These are phyloP conservation scores for Leptestheria dahalacensis DNA, from an alignment of 1,140 invertebrate genomes.

Conservation along the genomic window DNA sequence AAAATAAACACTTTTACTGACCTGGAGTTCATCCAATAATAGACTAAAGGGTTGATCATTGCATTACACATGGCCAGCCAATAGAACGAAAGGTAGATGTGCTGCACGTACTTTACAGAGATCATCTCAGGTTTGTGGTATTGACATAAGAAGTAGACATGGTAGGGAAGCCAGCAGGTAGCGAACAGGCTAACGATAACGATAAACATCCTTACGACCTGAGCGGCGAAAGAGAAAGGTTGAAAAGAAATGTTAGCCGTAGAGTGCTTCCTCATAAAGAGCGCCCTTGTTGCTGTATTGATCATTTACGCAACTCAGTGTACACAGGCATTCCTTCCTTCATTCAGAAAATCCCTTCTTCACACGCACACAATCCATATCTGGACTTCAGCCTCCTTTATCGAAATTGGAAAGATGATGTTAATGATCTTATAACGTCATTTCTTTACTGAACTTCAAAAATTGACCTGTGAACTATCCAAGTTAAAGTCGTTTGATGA, in stretches of 20 bases:
- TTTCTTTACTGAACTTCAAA: no score
- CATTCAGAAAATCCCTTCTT: no score
- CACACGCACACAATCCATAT: no score
- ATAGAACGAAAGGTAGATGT: constrained; percentile 61
- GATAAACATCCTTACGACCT: constrained; percentile 77
- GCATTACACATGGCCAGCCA: constrained; percentile 86
- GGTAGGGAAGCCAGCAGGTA: constrained; percentile 79
- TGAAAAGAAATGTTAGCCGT: neutral
- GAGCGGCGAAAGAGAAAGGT: constrained; percentile 22
- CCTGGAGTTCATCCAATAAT: constrained; percentile 82
- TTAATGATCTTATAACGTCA: no score
- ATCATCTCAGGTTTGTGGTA: constrained; percentile 56
- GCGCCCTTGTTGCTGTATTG: no score
- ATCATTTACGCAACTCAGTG: no score
- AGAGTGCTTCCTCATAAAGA: no score
- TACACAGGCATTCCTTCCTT: no score
- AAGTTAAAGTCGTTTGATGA: no score
- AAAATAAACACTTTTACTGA: constrained; percentile 24
- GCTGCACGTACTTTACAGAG: constrained; percentile 55
- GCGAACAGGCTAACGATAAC: constrained; percentile 67
- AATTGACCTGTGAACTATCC: no score
- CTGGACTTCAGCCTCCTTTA: no score
- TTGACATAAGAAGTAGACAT: constrained; percentile 68
- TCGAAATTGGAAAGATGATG: no score
- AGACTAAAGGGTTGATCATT: constrained; percentile 81